These are phyloP conservation scores for Isaurus tuberculatus DNA, from an alignment of 92 coral and sea anemone genomes.

Conservation along the genomic window DNA sequence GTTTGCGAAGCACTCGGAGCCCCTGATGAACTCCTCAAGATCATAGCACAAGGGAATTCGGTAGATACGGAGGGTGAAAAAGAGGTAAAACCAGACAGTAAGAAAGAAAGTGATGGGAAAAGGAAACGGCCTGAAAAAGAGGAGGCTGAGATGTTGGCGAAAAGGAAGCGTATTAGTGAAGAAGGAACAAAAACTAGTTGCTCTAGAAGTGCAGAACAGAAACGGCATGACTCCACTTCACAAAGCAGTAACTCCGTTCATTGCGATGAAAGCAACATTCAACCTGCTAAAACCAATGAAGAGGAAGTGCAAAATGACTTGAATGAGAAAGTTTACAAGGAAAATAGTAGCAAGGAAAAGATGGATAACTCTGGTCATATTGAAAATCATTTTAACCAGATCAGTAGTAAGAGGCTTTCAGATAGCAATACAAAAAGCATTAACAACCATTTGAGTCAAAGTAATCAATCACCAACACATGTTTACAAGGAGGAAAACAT, in stretches of 20 bases:
- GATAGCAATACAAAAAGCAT: not conserved
- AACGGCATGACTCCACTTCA: not conserved
- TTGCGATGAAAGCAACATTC: not conserved
- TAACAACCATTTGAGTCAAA: not conserved
- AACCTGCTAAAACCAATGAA: not conserved
- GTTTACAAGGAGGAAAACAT: not conserved
- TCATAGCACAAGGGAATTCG: slow-evolving; percentile 15
- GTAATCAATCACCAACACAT: not conserved
- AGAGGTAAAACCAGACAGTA: not conserved
- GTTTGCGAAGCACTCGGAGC: slow-evolving; percentile 43
- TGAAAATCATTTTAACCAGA: not conserved
- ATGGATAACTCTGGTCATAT: not conserved
- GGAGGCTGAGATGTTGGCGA: not conserved
- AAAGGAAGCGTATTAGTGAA: slow-evolving; percentile 9
- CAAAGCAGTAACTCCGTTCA: not conserved
- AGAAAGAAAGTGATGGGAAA: slow-evolving; percentile 9
- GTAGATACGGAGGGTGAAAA: not conserved
- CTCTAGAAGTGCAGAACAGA: not conserved
- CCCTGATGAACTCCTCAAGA: slow-evolving; percentile 20
- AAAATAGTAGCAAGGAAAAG: not conserved
- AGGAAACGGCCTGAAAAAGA: slow-evolving; percentile 12
- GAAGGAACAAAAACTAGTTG: not conserved
- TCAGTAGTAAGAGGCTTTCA: not conserved
- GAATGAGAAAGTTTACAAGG: not conserved
- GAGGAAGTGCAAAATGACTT: not conserved